Percentiles rank a stretch among this genome's conserved stretches.
Conservation (phyloP, 1,140 invertebrate species). For the Bathynomus jamesi region DNA sequence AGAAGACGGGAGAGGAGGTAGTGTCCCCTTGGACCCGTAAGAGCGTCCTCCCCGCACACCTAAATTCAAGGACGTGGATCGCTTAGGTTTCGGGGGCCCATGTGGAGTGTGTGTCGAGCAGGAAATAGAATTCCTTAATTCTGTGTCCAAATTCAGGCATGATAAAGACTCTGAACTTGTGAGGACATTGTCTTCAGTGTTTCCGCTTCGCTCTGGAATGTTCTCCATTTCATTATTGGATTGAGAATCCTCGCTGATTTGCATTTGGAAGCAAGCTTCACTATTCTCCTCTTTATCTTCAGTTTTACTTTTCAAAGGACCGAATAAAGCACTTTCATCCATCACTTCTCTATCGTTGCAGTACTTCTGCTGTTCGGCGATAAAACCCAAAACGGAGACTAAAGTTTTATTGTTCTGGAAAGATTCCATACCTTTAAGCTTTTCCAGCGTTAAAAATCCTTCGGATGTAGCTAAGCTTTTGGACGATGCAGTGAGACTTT, state of each 20-base stretch:
- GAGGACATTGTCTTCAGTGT: slow-evolving; percentile 16
- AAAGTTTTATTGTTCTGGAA: slow-evolving; percentile 53
- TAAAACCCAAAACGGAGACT: slow-evolving; percentile 63
- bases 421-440: slow-evolving; percentile 27
- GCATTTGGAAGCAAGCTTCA: slow-evolving; percentile 6
- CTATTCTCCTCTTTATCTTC: slow-evolving; percentile 10
- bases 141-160: background rate
- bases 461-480: slow-evolving; percentile 39
- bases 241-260: slow-evolving; percentile 11
- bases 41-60: background rate
- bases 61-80: background rate
- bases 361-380: slow-evolving; percentile 66
- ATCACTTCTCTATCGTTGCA: slow-evolving; percentile 51
- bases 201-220: slow-evolving; percentile 1
- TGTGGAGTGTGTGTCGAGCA: background rate
- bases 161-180: slow-evolving; percentile 17
- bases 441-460: slow-evolving; percentile 26
- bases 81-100: background rate
- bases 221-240: slow-evolving; percentile 19
- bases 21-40: background rate
- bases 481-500: slow-evolving; percentile 55
- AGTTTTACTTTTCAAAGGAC: slow-evolving; percentile 8
- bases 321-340: slow-evolving; percentile 39
- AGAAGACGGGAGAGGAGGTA: background rate
- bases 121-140: slow-evolving; percentile 7